Evolutionary conservation across 1,140 invertebrate species (phyloP).

Genomic region (Ectropis grisescens): DNA sequence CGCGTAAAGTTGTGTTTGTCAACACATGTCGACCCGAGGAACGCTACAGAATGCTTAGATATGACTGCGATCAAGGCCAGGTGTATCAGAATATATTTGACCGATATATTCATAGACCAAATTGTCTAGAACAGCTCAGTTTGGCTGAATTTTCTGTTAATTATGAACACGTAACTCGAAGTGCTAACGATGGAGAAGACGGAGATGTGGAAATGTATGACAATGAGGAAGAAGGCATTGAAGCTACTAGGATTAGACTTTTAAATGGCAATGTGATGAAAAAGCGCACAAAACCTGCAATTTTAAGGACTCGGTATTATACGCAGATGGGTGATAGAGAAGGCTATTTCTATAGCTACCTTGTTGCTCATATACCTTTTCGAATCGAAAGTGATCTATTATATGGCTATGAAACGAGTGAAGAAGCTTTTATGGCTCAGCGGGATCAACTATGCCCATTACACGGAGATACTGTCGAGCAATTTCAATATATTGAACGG

Average conservation of each 20-base stretch:
- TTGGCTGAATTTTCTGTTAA: neutral
- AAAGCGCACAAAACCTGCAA: conserved; percentile 14
- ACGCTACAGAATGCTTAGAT: neutral
- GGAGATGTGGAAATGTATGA: neutral
- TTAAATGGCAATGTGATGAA: conserved; percentile 11
- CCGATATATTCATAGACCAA: neutral
- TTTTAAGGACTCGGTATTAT: too few species aligned
- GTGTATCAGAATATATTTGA: neutral
- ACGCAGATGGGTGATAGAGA: too few species aligned
- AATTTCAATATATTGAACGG: too few species aligned
- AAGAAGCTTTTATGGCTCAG: too few species aligned
- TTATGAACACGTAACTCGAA: neutral
- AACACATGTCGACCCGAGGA: neutral
- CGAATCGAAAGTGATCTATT: too few species aligned
- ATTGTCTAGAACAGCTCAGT: too few species aligned
- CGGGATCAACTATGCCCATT: too few species aligned
- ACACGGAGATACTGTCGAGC: too few species aligned
- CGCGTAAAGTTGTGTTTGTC: conserved; percentile 11
- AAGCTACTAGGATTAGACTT: conserved; percentile 27
- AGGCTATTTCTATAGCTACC: too few species aligned
- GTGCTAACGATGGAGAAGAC: neutral
- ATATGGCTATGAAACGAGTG: too few species aligned
- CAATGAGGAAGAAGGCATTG: neutral
- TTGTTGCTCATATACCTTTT: too few species aligned
- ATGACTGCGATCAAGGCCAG: neutral